phyloP scores from a whole-genome alignment of 2,888 invertebrate species.

The Neoscelio sp. region DNA sequence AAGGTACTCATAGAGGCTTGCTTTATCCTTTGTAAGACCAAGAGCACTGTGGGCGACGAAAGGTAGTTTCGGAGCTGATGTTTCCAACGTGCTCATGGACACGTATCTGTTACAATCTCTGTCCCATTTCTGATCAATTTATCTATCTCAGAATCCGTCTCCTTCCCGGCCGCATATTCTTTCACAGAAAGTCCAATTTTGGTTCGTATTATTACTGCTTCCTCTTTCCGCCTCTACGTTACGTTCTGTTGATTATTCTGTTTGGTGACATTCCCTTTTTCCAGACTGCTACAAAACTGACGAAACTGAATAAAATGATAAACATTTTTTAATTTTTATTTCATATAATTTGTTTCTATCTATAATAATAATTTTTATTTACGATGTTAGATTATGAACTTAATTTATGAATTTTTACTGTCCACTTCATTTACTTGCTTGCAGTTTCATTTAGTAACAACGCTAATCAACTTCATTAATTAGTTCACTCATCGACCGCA shows the following conservation, averaged over 20 bases:
- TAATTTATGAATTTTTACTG: too few species aligned
- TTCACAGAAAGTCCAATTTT: constrained; percentile 56
- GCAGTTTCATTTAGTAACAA: too few species aligned
- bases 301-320: constrained; percentile 28
- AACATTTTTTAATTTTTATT: background rate
- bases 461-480: too few species aligned
- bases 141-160: constrained; percentile 67
- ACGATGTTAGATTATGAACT: too few species aligned
- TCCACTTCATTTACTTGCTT: too few species aligned
- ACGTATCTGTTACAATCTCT: constrained; percentile 77
- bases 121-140: constrained; percentile 70
- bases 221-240: constrained; percentile 47
- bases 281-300: constrained; percentile 31
- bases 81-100: constrained; percentile 81
- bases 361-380: constrained; percentile 2
- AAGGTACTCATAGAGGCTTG: constrained; percentile 85
- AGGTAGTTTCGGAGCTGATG: constrained; percentile 81
- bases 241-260: constrained; percentile 53
- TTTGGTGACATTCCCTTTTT: constrained; percentile 28
- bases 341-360: too few species aligned
- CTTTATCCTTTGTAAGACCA: constrained; percentile 85
- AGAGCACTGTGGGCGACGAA: constrained; percentile 83
- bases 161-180: constrained; percentile 56
- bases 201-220: constrained; percentile 67
- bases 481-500: too few species aligned